Evolutionary conservation across 2,113 vertebrate species (phyloP).

Genomic region (Atlantisia rogersi): DNA sequence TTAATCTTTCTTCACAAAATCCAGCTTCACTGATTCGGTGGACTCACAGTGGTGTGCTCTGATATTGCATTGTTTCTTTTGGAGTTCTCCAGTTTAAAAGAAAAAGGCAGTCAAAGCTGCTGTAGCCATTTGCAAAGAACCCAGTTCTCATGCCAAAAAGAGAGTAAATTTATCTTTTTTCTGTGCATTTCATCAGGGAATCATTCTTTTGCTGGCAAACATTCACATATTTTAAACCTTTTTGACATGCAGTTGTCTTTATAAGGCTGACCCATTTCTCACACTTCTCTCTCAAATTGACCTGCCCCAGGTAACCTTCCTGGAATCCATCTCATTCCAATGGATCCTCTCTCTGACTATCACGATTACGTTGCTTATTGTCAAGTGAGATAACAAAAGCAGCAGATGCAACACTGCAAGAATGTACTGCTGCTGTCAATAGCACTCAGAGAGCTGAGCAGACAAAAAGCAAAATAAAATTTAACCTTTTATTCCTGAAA

Average conservation of each 20-base stretch:
- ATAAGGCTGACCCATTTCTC: not conserved
- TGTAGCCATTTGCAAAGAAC: not conserved
- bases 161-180: not conserved
- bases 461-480: not conserved
- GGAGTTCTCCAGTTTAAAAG: not conserved
- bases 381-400: not conserved
- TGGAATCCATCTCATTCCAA: not conserved
- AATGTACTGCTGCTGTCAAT: not conserved
- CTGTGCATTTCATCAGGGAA: not conserved
- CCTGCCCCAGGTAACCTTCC: not conserved
- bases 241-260: not conserved
- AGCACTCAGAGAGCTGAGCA: fast-evolving
- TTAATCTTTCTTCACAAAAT: not conserved
- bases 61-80: not conserved
- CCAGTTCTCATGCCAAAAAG: not conserved
- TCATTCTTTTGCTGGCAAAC: not conserved
- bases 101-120: not conserved
- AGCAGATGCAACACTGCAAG: not conserved
- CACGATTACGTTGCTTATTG: not conserved
- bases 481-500: not conserved
- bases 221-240: not conserved
- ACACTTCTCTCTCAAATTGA: not conserved
- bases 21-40: not conserved
- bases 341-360: not conserved
- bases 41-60: not conserved